These are phyloP conservation scores for Raillietiella orientalis DNA, from an alignment of 2,888 invertebrate genomes.

Conservation along the genomic window DNA sequence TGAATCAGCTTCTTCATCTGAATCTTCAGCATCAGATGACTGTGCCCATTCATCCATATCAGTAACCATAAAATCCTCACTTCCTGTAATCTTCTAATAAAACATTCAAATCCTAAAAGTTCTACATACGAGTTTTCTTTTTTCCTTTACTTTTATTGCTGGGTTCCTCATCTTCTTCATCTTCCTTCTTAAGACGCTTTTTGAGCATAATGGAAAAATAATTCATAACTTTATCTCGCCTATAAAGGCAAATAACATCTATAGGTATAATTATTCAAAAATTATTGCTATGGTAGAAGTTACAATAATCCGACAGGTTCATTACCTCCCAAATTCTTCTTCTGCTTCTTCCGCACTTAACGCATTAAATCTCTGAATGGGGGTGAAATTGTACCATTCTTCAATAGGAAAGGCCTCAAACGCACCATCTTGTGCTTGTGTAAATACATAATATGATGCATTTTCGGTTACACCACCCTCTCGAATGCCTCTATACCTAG, in stretches of 20 bases:
- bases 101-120: not conserved
- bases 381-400: slow-evolving; percentile 86
- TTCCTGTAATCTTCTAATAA: not conserved
- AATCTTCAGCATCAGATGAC: slow-evolving; percentile 25
- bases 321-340: slow-evolving; percentile 58
- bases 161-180: slow-evolving; percentile 23
- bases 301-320: too few relatives aligned
- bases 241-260: slow-evolving; percentile 13
- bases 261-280: too few relatives aligned
- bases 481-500: slow-evolving; percentile 49
- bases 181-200: slow-evolving; percentile 36
- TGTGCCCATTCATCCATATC: slow-evolving; percentile 86
- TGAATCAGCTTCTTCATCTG: slow-evolving; percentile 20
- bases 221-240: slow-evolving; percentile 81
- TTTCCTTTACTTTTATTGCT: slow-evolving; percentile 7
- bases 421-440: slow-evolving; percentile 72
- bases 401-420: slow-evolving; percentile 84
- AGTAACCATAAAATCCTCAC: slow-evolving; percentile 42
- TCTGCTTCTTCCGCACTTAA: slow-evolving; percentile 94
- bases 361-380: slow-evolving; percentile 63
- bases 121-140: too few relatives aligned
- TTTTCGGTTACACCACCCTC: slow-evolving; percentile 92
- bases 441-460: slow-evolving; percentile 89
- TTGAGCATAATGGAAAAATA: slow-evolving; percentile 78
- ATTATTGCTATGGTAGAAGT: too few relatives aligned